Percentiles rank a stretch among this genome's conserved stretches.
Evolutionary conservation across 2,797 vertebrate genomes (phyloP).

Genomic region (Argentina silus): DNA sequence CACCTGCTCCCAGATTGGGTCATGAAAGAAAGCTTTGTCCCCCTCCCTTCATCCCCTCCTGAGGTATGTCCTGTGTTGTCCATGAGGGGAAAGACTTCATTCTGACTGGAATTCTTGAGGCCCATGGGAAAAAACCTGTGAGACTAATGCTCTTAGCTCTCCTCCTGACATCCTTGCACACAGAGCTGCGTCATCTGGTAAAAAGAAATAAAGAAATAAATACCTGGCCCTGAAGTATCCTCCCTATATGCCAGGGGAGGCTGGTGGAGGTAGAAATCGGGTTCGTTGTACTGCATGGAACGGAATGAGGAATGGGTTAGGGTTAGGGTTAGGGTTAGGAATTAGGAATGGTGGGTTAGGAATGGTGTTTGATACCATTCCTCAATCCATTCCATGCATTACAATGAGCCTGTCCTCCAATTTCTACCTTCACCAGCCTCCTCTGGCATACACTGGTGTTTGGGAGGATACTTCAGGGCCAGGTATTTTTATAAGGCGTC

Average conservation of each 20-base stretch:
- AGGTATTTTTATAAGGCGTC: too few species aligned
- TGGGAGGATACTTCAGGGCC: too few species aligned
- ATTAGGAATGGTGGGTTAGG: too few species aligned
- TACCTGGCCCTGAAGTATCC: background rate
- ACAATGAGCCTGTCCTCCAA: too few species aligned
- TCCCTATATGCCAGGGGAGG: background rate
- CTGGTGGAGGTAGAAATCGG: too few species aligned
- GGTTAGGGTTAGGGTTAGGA: too few species aligned
- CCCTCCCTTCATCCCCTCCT: conserved; percentile 62
- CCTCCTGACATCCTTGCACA: conserved; percentile 40
- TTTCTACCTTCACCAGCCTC: too few species aligned
- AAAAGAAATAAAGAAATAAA: background rate
- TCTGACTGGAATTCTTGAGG: conserved; percentile 63
- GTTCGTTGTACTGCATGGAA: too few species aligned
- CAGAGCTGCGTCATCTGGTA: conserved; percentile 26
- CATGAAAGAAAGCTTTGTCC: conserved; percentile 73
- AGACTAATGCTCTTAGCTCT: conserved; percentile 34
- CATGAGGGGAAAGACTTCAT: conserved; percentile 63
- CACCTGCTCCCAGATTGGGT: conserved; percentile 57
- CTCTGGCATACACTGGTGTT: too few species aligned
- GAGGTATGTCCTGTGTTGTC: conserved; percentile 64
- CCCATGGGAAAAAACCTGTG: conserved; percentile 53
- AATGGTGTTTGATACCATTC: too few species aligned
- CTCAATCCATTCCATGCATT: too few species aligned
- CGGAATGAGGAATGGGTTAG: too few species aligned